Conservation (phyloP, 92 coral and sea anemone genomes). For the Parazoanthus swiftii region DNA sequence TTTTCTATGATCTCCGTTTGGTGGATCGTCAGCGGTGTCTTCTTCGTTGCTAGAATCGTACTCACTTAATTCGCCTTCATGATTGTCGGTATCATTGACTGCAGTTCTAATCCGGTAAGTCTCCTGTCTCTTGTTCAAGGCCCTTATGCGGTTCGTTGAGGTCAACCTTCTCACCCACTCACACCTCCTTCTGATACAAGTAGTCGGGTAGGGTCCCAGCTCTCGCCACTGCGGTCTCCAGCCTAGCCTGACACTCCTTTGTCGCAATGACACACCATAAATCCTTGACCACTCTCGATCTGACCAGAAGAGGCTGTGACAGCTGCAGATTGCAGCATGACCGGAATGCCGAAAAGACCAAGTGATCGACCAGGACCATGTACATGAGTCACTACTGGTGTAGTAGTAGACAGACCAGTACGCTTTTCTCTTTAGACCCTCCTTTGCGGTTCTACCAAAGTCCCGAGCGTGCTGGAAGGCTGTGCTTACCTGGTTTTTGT, state of each 20-base stretch:
- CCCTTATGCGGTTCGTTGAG: conserved; percentile 20
- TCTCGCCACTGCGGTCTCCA: conserved; percentile 50
- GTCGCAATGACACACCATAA: conserved; percentile 49
- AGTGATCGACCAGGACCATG: conserved; percentile 38
- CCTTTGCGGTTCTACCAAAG: conserved; percentile 28
- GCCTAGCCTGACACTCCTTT: conserved; percentile 45
- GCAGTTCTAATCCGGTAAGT: conserved; percentile 1
- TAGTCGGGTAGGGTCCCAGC: conserved; percentile 45
- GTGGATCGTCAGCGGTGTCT: conserved; percentile 17
- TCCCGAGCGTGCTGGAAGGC: conserved; percentile 39
- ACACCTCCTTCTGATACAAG: conserved; percentile 39
- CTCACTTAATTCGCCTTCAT: conserved; percentile 22
- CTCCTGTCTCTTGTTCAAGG: conserved; percentile 10
- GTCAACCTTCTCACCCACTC: conserved; percentile 29
- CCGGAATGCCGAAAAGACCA: conserved; percentile 44
- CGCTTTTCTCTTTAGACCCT: conserved; percentile 48
- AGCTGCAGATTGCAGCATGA: conserved; percentile 37
- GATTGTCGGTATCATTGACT: background rate
- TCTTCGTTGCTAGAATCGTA: conserved; percentile 43
- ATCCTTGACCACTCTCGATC: conserved; percentile 48
- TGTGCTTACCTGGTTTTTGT: conserved; percentile 24
- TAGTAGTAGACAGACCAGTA: conserved; percentile 41
- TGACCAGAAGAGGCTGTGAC: conserved; percentile 15
- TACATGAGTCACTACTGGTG: conserved; percentile 52
- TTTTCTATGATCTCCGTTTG: background rate